phyloP scores from a whole-genome alignment of 2,113 vertebrate genomes.

The Callithrix jacchus region DNA sequence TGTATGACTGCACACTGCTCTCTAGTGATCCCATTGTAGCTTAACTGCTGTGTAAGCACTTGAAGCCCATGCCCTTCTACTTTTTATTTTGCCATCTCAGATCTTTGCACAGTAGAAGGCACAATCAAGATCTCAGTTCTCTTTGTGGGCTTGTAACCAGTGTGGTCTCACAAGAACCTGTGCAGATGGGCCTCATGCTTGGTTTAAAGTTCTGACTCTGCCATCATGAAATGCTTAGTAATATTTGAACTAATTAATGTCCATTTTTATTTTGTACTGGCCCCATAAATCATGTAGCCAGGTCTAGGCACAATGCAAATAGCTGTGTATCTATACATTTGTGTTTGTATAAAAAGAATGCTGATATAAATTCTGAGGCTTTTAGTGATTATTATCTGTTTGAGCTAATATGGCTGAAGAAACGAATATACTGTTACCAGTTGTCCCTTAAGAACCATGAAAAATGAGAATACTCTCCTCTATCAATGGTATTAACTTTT shows the following conservation, averaged over 20 bases:
- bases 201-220: neutral
- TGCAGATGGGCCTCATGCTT: neutral
- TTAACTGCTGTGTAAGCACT: neutral
- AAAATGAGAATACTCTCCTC: neutral
- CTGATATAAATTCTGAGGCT: neutral
- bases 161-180: neutral
- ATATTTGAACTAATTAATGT: neutral
- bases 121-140: neutral
- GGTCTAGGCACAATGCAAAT: neutral
- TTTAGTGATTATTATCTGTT: neutral
- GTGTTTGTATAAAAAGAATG: neutral
- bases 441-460: neutral
- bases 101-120: too few species aligned
- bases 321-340: neutral
- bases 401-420: neutral
- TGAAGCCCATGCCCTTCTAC: neutral
- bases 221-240: neutral
- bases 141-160: neutral
- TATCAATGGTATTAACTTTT: neutral
- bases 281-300: neutral
- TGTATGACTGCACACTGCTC: neutral
- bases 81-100: neutral
- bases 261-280: neutral
- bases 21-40: neutral
- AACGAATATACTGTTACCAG: neutral